These are phyloP conservation scores for Euclidia mi DNA, from an alignment of 2,888 invertebrate species.

Conservation along the genomic window DNA sequence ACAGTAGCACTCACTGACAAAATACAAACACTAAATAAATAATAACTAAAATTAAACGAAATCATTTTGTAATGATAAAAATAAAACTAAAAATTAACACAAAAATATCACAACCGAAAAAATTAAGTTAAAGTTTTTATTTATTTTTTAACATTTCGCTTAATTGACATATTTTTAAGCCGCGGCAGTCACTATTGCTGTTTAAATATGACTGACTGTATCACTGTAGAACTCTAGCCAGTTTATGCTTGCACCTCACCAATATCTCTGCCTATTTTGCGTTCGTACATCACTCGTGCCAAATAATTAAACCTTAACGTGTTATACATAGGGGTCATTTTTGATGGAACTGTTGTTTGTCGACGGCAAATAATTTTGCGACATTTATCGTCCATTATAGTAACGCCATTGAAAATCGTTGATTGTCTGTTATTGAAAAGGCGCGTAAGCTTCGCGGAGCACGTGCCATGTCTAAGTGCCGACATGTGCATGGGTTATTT, in stretches of 20 bases:
- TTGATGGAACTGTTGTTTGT: constrained; percentile 7
- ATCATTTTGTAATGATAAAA: constrained; percentile 25
- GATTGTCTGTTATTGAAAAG: constrained; percentile 14
- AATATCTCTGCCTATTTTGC: constrained; percentile 21
- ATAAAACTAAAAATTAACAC: constrained; percentile 10
- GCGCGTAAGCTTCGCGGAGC: not conserved
- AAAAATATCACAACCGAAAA: constrained; percentile 9
- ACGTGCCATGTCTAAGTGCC: no score
- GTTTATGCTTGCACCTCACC: constrained; percentile 22
- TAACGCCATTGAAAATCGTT: constrained; percentile 19
- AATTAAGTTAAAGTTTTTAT: constrained; percentile 3
- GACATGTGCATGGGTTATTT: no score
- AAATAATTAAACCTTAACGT: not conserved
- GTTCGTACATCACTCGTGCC: not conserved
- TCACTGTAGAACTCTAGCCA: no score
- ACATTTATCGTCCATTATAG: constrained; percentile 5
- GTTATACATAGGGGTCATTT: constrained; percentile 1
- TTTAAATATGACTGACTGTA: constrained; percentile 45
- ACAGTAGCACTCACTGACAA: constrained; percentile 58
- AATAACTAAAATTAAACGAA: constrained; percentile 37
- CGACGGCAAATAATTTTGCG: constrained; percentile 7
- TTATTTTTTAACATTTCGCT: constrained; percentile 7
- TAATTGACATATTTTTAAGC: constrained; percentile 12
- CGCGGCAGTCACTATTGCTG: constrained; percentile 39
- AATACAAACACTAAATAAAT: constrained; percentile 46